A percentile compares a stretch with the other conserved stretches of the same genome.
phyloP scores from a whole-genome alignment of 2,113 vertebrate species.

The Neogale vison region DNA sequence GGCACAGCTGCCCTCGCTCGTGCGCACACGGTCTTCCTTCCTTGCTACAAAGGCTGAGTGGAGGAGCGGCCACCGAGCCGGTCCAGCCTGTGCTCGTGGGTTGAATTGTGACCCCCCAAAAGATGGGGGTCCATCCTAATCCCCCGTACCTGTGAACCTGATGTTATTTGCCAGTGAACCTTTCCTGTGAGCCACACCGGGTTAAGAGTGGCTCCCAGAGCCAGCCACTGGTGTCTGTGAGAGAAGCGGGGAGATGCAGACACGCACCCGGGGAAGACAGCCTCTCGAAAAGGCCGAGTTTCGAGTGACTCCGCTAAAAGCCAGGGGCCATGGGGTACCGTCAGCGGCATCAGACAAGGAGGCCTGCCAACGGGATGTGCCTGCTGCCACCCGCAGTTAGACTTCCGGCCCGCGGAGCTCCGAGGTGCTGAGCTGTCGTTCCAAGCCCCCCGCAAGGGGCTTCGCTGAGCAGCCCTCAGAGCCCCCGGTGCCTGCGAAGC shows the following conservation, averaged over 20 bases:
- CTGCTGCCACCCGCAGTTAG: not conserved
- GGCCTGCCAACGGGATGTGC: accelerated
- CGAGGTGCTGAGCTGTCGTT: not conserved
- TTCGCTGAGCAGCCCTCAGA: accelerated
- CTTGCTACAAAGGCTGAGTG: not conserved
- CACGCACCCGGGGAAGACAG: not conserved
- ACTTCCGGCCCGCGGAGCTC: not conserved
- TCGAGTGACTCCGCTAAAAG: not conserved
- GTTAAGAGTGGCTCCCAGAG: not conserved
- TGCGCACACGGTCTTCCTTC: accelerated
- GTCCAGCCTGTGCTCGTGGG: accelerated
- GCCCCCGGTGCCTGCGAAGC: accelerated
- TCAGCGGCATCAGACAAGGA: accelerated
- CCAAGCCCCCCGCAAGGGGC: not conserved
- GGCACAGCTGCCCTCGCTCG: accelerated
- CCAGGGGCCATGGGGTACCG: accelerated
- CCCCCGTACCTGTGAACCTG: accelerated
- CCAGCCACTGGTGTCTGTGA: accelerated
- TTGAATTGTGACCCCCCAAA: not conserved
- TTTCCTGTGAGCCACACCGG: not conserved
- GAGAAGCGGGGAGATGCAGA: not conserved
- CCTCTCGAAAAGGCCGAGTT: not conserved
- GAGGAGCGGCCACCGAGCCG: accelerated
- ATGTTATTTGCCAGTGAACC: not conserved
- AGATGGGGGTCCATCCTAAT: accelerated